phyloP scores from a whole-genome alignment of 2,797 vertebrate species.

The Somateria mollissima region DNA sequence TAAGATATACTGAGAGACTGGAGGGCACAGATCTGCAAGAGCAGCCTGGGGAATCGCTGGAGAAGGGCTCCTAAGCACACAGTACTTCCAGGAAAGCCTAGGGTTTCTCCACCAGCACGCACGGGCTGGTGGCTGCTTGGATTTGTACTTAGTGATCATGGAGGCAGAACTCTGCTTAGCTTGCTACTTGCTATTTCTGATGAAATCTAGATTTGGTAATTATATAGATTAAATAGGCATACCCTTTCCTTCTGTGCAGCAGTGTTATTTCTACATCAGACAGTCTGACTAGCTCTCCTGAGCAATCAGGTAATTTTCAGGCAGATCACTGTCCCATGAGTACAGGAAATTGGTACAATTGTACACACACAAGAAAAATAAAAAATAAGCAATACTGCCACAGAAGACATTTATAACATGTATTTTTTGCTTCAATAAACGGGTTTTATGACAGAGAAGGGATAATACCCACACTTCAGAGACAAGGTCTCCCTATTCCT shows the following conservation, averaged over 20 bases:
- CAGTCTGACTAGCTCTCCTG: background rate
- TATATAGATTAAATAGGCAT: background rate
- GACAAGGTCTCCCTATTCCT: background rate
- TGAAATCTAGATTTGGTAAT: background rate
- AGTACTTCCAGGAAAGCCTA: background rate
- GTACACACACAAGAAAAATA: background rate
- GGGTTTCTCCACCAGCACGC: background rate
- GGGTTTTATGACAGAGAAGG: background rate
- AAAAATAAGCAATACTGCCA: background rate
- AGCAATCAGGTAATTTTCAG: conserved; percentile 24
- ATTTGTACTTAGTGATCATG: rapidly evolving
- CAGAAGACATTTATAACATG: conserved; percentile 14
- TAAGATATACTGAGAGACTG: background rate
- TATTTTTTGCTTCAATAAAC: conserved; percentile 9
- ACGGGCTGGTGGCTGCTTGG: rapidly evolving
- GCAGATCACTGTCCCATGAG: background rate
- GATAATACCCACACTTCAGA: background rate
- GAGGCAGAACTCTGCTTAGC: background rate
- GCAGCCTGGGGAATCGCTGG: background rate
- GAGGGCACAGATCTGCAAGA: background rate
- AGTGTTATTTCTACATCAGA: background rate
- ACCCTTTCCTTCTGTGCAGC: background rate
- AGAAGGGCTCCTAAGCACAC: rapidly evolving
- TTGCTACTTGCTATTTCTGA: background rate
- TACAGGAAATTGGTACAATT: background rate